Base-by-base conservation (phyloP, 2,113 vertebrate genomes). In the Pluvianellus socialis region DNA sequence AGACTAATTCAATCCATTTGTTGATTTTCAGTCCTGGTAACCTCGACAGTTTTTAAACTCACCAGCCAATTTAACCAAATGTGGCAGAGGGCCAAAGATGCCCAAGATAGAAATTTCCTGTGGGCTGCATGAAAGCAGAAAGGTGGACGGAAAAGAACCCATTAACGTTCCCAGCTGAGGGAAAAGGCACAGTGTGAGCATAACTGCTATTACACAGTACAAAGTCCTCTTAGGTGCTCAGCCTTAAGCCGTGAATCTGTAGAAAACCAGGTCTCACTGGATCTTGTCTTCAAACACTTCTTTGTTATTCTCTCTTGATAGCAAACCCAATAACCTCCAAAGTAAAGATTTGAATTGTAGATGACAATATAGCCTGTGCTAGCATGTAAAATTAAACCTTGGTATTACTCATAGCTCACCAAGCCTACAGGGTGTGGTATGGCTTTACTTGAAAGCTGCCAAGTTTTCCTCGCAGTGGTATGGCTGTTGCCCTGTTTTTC, bases 341-440 rank as follows among this genome's bases (percentile, higher is more conserved):
- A 91, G 86, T 27, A 92, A 94, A 95, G 70, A 94, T 82, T 66
- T 91, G 59, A 94, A 95, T 91, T 87, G 92, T 70, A 97, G 91
- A 94, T 94, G 86, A 62, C 85, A 91, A 76, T 33, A 35, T 6
- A 94, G 81, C 91, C 84, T 97, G 89, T 94, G 73, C 83, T 76
- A 67, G 95, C 80, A 90, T 75, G 80, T 62, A 50, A 88, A 90
- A 90, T 81, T 56, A 92, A 96, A 84, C 61, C 42, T 56, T 21
- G 56, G 24, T 45, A 61, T 87, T 94, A 92, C 84, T 94, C 83
- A 84, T 14, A 42, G 90, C 85, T 96, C 81, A 58, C 71, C 62
- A 62, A 93, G 44, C 63, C 93, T 59, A 67, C 24, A 63, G 91
- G 94, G 84, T 72, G 93, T 91, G 94, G 91, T 72, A 15, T 10